phyloP scores from a whole-genome alignment of 2,888 invertebrate genomes.

The Trichogramma evanescens region DNA sequence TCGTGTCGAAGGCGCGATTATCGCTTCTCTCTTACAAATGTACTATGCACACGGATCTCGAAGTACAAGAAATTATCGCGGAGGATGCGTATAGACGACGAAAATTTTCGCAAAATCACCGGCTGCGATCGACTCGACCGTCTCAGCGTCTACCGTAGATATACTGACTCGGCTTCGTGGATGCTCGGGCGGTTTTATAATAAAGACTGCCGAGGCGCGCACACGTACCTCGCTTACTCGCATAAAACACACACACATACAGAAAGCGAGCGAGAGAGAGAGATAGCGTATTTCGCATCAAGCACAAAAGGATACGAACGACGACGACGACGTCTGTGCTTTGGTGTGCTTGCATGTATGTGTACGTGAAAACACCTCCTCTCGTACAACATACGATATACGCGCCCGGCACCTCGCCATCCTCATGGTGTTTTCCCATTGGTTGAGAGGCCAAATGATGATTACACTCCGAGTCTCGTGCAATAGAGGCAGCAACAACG shows the following conservation, averaged over 20 bases:
- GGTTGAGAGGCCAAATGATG: conserved; percentile 38
- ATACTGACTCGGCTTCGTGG: conserved; percentile 11
- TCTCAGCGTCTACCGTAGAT: neutral
- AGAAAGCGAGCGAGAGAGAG: too few species aligned
- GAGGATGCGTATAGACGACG: neutral
- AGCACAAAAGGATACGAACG: too few species aligned
- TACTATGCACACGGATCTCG: neutral
- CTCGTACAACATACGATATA: too few species aligned
- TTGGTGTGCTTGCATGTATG: too few species aligned
- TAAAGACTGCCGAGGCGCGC: neutral
- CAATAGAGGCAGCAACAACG: conserved; percentile 9
- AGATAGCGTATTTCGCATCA: too few species aligned
- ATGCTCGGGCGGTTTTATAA: conserved; percentile 13
- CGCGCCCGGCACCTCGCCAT: too few species aligned
- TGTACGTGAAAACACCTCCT: too few species aligned
- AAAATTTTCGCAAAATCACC: conserved; percentile 1
- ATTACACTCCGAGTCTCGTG: conserved; percentile 36
- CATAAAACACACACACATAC: too few species aligned
- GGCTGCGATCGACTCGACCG: neutral
- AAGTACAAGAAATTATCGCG: neutral
- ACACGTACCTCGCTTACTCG: neutral
- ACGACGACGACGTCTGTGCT: too few species aligned
- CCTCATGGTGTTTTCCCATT: conserved; percentile 40
- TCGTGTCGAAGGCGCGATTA: neutral
- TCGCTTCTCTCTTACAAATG: neutral